Evolutionary conservation across 2,797 vertebrate genomes (phyloP), one percentile per base, ranked within the genome.

Genomic region (Cephalopachus bancanus): DNA sequence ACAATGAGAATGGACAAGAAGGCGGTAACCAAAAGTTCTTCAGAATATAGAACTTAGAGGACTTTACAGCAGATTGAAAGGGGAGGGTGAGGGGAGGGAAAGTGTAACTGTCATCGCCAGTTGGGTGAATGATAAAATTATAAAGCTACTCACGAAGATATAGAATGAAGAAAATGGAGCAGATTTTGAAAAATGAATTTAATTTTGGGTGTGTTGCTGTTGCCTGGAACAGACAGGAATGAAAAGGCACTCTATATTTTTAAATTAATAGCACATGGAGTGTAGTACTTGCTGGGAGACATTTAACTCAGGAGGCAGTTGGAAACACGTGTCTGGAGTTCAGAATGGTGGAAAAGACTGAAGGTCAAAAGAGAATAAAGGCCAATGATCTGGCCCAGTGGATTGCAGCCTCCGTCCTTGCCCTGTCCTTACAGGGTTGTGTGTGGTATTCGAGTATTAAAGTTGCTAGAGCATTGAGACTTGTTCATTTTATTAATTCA

Each of bases 401-500:
- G 19, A 26, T 49, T 78, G 57, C 10, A 62, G 5, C 62, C 26
- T 57, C 69, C 86, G 69, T 76, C 89, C 67, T 89, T 93, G 83
- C 30, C 22, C 24, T 78, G 85, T 90, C 91, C 78, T 94, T 37
- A 26, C 19, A 51, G 33, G 62, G 83, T 3, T 51, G 5, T 22
- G 64, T 1, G 8, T 11, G 4, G 20, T 37, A 37, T 37, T 37
- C 3, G 37, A 37, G 37, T 84, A 57, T 62, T 79, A 22, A 85
- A 91, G 71, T 28, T 64, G 6, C 20, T 37, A 88, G 74, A n/a
- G 33, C 16, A 22, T 37, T 15, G 62, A 81, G 33, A 60, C 67
- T 93, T 71, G 28, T 24, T 94, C 80, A 85, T 94, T 89, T 96
- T 91, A 97, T 89, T 94, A 96, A 94, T 91, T 91, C 92, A 95